A percentile compares a stretch with the other conserved stretches of the same genome.
Conservation (phyloP, 2,888 invertebrate genomes). For the Koerneria pararmatus region DNA sequence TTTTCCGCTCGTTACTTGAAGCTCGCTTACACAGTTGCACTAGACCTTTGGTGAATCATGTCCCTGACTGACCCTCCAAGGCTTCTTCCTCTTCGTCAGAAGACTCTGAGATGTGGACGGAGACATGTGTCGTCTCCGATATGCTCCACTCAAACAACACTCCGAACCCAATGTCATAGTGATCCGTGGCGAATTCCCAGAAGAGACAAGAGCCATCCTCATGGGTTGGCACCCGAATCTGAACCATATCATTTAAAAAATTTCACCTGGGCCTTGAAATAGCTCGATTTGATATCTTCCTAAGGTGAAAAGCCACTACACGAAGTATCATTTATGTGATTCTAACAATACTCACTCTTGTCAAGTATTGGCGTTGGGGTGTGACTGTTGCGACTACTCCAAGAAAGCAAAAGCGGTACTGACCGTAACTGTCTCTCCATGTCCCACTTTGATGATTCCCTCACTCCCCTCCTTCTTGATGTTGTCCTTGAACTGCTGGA, state of each 20-base stretch:
- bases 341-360: background rate
- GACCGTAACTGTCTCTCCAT: slow-evolving; percentile 93
- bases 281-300: background rate
- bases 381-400: too few species aligned
- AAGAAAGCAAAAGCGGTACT: slow-evolving; percentile 38
- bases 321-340: background rate
- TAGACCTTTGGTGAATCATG: too few species aligned
- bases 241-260: slow-evolving; percentile 16
- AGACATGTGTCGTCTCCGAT: slow-evolving; percentile 68
- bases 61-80: slow-evolving; percentile 34
- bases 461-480: slow-evolving; percentile 73
- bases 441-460: slow-evolving; percentile 84
- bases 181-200: slow-evolving; percentile 99
- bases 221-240: slow-evolving; percentile 89
- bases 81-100: slow-evolving; percentile 74
- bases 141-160: slow-evolving; percentile 93
- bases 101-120: slow-evolving; percentile 91
- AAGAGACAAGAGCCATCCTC: slow-evolving; percentile 85
- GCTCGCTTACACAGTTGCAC: background rate
- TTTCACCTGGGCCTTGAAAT: background rate
- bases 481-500: slow-evolving; percentile 78
- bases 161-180: slow-evolving; percentile 90
- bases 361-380: too few species aligned
- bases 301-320: background rate
- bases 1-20: too few species aligned